Evolutionary conservation across 2,113 vertebrate genomes (phyloP).

Genomic region (Rhinoptilus africanus): DNA sequence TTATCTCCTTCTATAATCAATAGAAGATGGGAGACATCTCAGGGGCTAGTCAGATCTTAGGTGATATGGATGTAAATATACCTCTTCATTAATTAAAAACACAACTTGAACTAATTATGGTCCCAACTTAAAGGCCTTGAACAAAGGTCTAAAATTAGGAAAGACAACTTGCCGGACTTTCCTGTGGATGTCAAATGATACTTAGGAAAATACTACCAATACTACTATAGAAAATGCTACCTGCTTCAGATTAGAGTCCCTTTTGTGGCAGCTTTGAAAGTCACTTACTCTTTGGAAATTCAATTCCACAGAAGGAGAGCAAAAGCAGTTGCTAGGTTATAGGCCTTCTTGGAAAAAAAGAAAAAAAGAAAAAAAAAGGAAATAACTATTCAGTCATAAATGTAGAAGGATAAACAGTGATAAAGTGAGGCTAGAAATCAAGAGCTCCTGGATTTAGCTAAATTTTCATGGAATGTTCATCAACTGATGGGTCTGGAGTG

Average conservation of each 20-base stretch:
- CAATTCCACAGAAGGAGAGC: background rate
- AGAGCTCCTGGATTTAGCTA: background rate
- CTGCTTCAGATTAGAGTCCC: background rate
- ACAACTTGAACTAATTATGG: background rate
- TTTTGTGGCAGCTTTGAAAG: background rate
- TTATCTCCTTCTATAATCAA: background rate
- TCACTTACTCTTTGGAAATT: background rate
- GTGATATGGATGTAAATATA: background rate
- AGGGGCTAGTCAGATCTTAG: background rate
- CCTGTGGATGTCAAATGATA: background rate
- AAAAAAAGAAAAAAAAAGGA: background rate
- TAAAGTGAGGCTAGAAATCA: background rate
- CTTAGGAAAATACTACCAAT: background rate
- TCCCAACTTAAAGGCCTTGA: background rate
- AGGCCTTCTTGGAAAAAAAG: background rate
- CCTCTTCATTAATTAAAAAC: background rate
- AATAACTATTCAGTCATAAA: background rate
- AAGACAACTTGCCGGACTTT: background rate
- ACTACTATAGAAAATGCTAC: background rate
- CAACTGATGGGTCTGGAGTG: background rate
- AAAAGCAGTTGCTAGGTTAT: background rate
- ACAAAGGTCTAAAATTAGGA: background rate
- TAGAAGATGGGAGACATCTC: background rate
- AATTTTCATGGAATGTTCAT: background rate
- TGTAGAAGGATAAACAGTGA: background rate